These are phyloP conservation scores for Drosophila bocqueti DNA, from an alignment of 1,140 invertebrate species.

Conservation along the genomic window DNA sequence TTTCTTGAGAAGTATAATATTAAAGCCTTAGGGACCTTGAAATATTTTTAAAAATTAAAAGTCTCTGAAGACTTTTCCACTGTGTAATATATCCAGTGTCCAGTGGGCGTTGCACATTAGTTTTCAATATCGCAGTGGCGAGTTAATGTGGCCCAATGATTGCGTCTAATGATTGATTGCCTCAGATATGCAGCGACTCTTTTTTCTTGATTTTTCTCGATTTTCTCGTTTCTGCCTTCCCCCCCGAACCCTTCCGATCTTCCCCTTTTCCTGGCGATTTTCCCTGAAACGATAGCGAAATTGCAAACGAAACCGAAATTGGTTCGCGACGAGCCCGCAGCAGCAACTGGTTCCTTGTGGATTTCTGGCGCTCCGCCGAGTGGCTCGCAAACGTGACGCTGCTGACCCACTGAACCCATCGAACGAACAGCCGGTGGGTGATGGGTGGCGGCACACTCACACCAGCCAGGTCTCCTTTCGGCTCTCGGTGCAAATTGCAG, in stretches of 20 bases:
- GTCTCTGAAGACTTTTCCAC: neutral
- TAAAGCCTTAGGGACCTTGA: no score
- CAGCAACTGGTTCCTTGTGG: constrained; percentile 48
- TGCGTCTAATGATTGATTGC: constrained; percentile 82
- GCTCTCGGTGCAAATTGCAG: constrained; percentile 69
- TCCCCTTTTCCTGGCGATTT: constrained; percentile 4
- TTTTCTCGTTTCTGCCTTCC: neutral
- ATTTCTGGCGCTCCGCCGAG: constrained; percentile 24
- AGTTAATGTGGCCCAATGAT: constrained; percentile 80
- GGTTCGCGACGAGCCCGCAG: constrained; percentile 43
- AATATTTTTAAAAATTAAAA: neutral
- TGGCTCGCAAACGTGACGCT: constrained; percentile 68
- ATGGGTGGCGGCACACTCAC: constrained; percentile 44
- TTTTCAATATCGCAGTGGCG: constrained; percentile 75
- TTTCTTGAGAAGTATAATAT: neutral
- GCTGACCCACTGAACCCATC: constrained; percentile 78
- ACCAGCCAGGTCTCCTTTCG: neutral
- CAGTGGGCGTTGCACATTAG: constrained; percentile 80
- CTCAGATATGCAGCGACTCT: constrained; percentile 62
- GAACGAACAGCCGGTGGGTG: constrained; percentile 61
- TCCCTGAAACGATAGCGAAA: constrained; percentile 64
- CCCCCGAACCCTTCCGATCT: neutral
- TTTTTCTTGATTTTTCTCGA: constrained; percentile 16
- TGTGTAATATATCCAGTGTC: constrained; percentile 34
- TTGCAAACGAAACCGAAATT: constrained; percentile 80